phyloP scores from a whole-genome alignment of 2,888 invertebrate species.

The Phlogophora meticulosa region DNA sequence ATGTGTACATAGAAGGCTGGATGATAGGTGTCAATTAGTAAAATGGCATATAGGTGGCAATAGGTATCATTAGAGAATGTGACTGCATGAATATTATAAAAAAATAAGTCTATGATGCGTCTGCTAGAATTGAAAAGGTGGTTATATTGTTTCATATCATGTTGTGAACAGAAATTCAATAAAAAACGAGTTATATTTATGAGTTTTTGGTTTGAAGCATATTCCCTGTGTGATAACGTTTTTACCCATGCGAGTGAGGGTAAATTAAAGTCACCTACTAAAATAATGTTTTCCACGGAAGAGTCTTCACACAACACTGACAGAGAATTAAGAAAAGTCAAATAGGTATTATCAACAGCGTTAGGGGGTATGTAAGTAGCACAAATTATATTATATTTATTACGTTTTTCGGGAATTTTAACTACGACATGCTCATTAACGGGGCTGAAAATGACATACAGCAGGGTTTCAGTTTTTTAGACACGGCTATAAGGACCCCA shows the following conservation, averaged over 20 bases:
- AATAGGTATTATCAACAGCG: background rate
- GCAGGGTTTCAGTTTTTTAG: background rate
- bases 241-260: background rate
- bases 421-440: slow-evolving; percentile 8
- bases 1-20: slow-evolving; percentile 6
- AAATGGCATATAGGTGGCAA: too few species aligned
- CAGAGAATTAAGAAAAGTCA: slow-evolving; percentile 1
- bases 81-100: background rate
- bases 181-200: background rate
- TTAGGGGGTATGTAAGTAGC: slow-evolving; percentile 3
- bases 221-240: background rate
- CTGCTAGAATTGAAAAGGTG: background rate
- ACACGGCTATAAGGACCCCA: slow-evolving; percentile 12
- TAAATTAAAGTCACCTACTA: background rate
- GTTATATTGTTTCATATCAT: background rate
- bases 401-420: background rate
- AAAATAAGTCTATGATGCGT: slow-evolving; percentile 11
- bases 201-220: background rate
- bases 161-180: slow-evolving; percentile 1
- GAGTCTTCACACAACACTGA: background rate
- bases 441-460: slow-evolving; percentile 1
- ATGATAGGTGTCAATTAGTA: background rate
- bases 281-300: background rate
- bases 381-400: background rate
- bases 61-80: background rate